Percentiles rank a stretch among this genome's conserved stretches.
These are phyloP conservation scores for Cyclophora punctaria DNA, from an alignment of 2,888 invertebrate genomes.

Conservation along the genomic window DNA sequence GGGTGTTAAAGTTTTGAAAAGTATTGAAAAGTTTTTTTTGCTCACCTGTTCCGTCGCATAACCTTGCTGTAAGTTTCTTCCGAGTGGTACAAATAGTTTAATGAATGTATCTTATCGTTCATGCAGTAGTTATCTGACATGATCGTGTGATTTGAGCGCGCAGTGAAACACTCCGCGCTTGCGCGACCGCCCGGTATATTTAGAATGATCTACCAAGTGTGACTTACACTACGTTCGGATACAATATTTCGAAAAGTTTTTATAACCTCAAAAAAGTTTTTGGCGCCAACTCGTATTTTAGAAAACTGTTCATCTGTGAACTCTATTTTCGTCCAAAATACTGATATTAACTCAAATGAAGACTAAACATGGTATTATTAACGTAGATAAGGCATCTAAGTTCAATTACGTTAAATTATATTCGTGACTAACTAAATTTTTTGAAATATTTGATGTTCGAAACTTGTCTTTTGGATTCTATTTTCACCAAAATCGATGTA, in stretches of 20 bases:
- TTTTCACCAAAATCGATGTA: too few relatives aligned
- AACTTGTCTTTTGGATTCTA: too few relatives aligned
- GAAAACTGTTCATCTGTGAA: neutral
- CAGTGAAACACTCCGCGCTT: constrained; percentile 44
- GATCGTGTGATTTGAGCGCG: constrained; percentile 33
- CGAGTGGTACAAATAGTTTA: constrained; percentile 44
- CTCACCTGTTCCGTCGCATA: constrained; percentile 67
- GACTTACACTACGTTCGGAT: constrained; percentile 51
- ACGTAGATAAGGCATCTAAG: too few relatives aligned
- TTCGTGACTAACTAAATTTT: too few relatives aligned
- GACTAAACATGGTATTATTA: too few relatives aligned
- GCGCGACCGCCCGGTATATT: constrained; percentile 65
- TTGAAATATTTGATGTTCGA: too few relatives aligned
- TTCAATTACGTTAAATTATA: too few relatives aligned
- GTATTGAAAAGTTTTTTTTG: constrained; percentile 32
- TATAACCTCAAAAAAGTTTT: constrained; percentile 39
- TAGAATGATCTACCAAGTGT: constrained; percentile 64
- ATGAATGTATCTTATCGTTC: constrained; percentile 61
- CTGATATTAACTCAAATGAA: too few relatives aligned
- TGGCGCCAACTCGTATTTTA: constrained; percentile 14
- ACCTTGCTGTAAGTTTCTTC: constrained; percentile 33
- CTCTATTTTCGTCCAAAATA: too few relatives aligned
- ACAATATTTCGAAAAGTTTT: constrained; percentile 21
- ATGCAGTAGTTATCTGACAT: constrained; percentile 50
- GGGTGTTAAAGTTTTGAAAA: constrained; percentile 33